phyloP scores from a whole-genome alignment of 2,113 vertebrate genomes.

The Falco punctatus region DNA sequence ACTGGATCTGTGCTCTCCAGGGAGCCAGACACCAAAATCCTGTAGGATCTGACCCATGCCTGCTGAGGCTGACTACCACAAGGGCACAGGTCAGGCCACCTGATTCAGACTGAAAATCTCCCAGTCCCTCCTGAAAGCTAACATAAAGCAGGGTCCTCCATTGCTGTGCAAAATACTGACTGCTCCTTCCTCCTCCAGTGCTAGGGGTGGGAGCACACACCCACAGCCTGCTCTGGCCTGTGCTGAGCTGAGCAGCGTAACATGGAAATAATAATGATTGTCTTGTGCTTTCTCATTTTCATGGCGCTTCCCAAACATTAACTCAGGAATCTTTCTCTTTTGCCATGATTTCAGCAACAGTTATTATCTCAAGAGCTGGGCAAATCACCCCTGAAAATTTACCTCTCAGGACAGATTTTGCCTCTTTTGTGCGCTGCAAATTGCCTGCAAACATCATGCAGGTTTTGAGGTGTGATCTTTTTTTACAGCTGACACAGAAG shows the following conservation, averaged over 20 bases:
- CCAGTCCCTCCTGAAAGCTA: neutral
- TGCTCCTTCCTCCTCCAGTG: neutral
- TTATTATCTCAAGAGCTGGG: neutral
- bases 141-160: neutral
- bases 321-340: neutral
- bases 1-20: neutral
- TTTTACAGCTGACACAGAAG: neutral
- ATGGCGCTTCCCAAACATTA: neutral
- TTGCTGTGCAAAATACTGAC: neutral
- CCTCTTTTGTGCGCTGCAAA: neutral
- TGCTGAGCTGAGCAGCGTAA: neutral
- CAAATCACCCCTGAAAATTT: neutral
- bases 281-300: neutral
- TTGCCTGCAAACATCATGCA: neutral
- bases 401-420: neutral
- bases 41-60: fast-evolving
- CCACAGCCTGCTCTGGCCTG: neutral
- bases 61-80: neutral
- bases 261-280: fast-evolving
- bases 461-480: neutral
- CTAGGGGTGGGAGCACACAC: neutral
- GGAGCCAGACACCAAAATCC: neutral
- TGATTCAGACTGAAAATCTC: fast-evolving
- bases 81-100: neutral
- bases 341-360: neutral